Conservation (phyloP, 2,797 vertebrate genomes). For the Cottoperca gobio region DNA sequence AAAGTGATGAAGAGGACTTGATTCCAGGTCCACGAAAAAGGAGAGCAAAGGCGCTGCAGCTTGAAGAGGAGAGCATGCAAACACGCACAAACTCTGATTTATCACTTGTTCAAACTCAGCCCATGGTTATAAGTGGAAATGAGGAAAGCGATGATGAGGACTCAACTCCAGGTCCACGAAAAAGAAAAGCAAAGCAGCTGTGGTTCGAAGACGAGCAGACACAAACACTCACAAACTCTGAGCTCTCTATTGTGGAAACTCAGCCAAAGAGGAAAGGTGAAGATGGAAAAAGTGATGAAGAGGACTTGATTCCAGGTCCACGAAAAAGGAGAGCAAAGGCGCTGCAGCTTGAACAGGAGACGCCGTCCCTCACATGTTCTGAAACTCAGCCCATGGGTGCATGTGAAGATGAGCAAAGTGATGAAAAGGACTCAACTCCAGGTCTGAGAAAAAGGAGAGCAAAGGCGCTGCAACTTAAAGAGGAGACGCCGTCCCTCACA, state of each 20-base stretch:
- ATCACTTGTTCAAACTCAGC: conserved; percentile 37
- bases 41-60: too few species aligned
- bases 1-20: too few species aligned
- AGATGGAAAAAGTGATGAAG: too few species aligned
- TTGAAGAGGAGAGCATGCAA: conserved; percentile 48
- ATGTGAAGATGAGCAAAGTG: conserved; percentile 44
- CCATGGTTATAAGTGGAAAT: conserved; percentile 25
- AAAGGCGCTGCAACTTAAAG: conserved; percentile 38
- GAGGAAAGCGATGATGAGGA: conserved; percentile 34
- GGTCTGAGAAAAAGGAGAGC: conserved; percentile 30
- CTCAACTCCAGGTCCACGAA: background rate
- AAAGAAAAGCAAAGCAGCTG: conserved; percentile 36
- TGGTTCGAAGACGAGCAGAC: conserved; percentile 32
- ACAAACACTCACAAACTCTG: background rate
- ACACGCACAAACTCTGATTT: too few species aligned
- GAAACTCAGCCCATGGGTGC: conserved; percentile 42
- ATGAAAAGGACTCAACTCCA: conserved; percentile 7
- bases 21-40: too few species aligned
- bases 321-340: conserved; percentile 46
- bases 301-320: background rate
- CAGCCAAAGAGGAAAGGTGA: too few species aligned
- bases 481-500: too few species aligned
- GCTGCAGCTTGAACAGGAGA: conserved; percentile 30
- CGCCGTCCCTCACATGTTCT: conserved; percentile 9
- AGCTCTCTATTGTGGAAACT: conserved; percentile 28